Base-by-base conservation (phyloP, 1,140 invertebrate species). In the Frieseomelitta varia region DNA sequence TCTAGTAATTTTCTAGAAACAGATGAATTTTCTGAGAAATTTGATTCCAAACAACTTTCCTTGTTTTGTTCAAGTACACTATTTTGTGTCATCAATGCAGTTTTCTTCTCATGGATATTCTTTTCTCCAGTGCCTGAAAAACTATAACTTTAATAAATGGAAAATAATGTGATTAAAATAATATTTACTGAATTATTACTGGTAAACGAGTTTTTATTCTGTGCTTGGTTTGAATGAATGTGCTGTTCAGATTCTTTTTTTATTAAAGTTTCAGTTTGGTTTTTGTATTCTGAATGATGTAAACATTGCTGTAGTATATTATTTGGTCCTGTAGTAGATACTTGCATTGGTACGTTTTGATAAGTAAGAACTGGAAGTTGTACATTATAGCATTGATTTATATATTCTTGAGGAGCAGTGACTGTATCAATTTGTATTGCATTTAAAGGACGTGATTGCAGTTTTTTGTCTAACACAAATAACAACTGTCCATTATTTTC, bases 311-410 rank as follows among this genome's bases (percentile, higher is more conserved):
- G 73, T 1, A n/a, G 61, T 47, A 71, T 27, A 63, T 71, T 27
- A 21, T 39, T 63, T 73, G 19, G 27, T 19, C 10, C 47, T 24
- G 30, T 47, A 34, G 68, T 71, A 19, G 87, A 76, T 87, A 89
- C 87, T 84, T 88, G 85, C 34, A 89, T 39, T 65, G 90, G 85
- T 83, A 89, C 30, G 51, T 90, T 90, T 80, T 87, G 82, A 61
- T 90, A 91, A 24, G 85, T 80, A 19, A 91, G 39, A 21, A 91
- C 63, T 69, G 90, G 83, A 39, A 91, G 79, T 78, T 87, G 89
- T 34, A 91, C 79, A 58, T 84, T 91, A 65, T 89, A 91, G 69
- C 87, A 90, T n/a, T 91, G 88, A 6, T 86, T 68, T 30, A 81
- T 30, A 55, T 74, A 83, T 56, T 85, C 65, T 39, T 51, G 53